A percentile compares a stretch with the other conserved stretches of the same genome.
phyloP scores from a whole-genome alignment of 2,797 vertebrate species.

The Argya squamiceps region DNA sequence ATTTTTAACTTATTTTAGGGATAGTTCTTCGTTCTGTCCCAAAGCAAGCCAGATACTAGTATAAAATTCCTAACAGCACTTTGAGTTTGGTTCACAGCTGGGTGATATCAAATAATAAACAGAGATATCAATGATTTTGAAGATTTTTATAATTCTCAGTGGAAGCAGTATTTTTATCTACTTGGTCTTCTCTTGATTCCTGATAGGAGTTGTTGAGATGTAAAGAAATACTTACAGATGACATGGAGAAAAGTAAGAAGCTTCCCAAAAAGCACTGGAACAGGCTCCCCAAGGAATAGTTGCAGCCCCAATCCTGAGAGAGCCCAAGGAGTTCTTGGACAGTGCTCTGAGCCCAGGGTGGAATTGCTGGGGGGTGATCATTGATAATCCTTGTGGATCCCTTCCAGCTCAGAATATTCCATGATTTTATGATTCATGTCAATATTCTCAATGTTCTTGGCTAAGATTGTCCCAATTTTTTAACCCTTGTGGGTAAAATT shows the following conservation, averaged over 20 bases:
- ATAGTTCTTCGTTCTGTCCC: not conserved
- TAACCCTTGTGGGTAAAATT: not conserved
- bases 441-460: not conserved
- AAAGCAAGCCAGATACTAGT: not conserved
- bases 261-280: not conserved
- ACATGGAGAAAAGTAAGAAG: not conserved
- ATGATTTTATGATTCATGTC: accelerated
- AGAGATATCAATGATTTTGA: not conserved
- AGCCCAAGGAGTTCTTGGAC: not conserved
- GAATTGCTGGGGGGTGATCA: too few species aligned
- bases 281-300: not conserved
- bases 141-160: not conserved
- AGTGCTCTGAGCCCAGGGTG: not conserved
- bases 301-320: accelerated
- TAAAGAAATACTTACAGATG: not conserved
- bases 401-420: not conserved
- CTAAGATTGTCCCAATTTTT: not conserved
- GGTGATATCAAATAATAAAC: not conserved
- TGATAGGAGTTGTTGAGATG: not conserved
- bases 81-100: not conserved
- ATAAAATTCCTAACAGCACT: not conserved
- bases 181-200: not conserved
- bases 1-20: not conserved
- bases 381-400: not conserved
- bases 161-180: not conserved